Percentiles rank a stretch among this genome's conserved stretches.
Evolutionary conservation across 2,113 vertebrate genomes (phyloP).

Genomic region (Heloderma charlesbogerti): DNA sequence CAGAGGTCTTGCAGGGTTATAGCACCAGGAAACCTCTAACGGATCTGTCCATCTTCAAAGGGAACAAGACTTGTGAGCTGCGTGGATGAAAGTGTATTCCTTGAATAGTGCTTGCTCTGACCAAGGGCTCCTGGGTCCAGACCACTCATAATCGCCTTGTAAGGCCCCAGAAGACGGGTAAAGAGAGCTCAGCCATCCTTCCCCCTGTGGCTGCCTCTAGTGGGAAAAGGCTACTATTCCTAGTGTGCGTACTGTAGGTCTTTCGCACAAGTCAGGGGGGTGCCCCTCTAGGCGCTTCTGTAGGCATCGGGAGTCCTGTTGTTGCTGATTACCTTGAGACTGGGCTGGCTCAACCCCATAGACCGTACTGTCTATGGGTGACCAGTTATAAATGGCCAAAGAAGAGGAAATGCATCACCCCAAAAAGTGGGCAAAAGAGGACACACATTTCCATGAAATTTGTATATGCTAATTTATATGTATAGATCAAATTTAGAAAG

Average conservation of each 20-base stretch:
- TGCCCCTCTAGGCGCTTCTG: neutral
- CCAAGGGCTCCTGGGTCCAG: neutral
- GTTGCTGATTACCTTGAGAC: neutral
- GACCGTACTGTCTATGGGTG: too few species aligned
- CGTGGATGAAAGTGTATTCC: neutral
- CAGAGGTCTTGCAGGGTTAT: neutral
- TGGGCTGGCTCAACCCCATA: neutral
- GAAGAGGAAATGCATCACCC: too few species aligned
- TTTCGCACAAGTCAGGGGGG: neutral
- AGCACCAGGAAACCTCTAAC: neutral
- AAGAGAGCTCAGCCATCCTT: neutral
- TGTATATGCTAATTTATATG: too few species aligned
- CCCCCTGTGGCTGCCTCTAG: too few species aligned
- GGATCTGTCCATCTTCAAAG: neutral
- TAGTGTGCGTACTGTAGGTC: neutral
- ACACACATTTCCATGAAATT: too few species aligned
- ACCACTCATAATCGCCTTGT: neutral
- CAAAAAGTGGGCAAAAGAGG: too few species aligned
- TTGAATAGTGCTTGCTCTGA: neutral
- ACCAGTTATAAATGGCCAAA: too few species aligned
- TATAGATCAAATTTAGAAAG: too few species aligned
- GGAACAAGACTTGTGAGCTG: neutral
- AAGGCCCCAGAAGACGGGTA: neutral
- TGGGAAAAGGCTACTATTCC: too few species aligned
- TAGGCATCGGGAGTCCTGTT: neutral